Evolutionary conservation across 2,797 vertebrate genomes (phyloP), one percentile per base, ranked within the genome.

Genomic region (Aerospiza tachiro): DNA sequence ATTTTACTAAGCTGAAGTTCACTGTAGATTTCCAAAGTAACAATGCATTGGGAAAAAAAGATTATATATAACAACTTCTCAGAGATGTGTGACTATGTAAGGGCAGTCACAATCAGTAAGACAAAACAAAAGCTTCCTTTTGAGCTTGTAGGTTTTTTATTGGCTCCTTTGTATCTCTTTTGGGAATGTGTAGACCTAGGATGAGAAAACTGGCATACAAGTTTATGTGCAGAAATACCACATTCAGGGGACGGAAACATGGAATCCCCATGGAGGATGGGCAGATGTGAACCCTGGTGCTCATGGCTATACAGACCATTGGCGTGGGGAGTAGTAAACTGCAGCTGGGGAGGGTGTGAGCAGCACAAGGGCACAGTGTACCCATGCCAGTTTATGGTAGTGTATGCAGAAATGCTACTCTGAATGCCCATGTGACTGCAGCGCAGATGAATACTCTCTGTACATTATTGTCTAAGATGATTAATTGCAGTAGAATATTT

Each of bases 361-460:
- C 38, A 22, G 44, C 2, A 1, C 44, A 65, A 52, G 15, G 36
- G 14, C 44, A 22, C 68, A 45, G 36, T 20, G 29, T 35, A 50
- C 31, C 38, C 4, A 3, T 33, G 18, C 8, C 31, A 22, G 23
- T 25, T 42, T n/a, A 22, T 19, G 17, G 23, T 5, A 63, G 10
- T 6, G 13, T 56, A 50, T 0, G 5, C 23, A 62, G 58, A 62
- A 81, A 68, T 38, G 38, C 21, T 59, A 14, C n/a, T 28, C 40
- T 35, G 40, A 59, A 42, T 40, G 40, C 29, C 29, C 4, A 1
- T 28, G 33, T 42, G 56, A 68, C 47, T 53, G 21, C 40, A 74
- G 36, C 8, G 2, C 1, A 0, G 23, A 31, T 22, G 50, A 55
- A 50, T 1, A 0, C 15, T 74, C 9, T 31, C 38, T 75, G 20